These are phyloP conservation scores for Sebastes variabilis DNA, from an alignment of 2,797 vertebrate species.

Conservation along the genomic window DNA sequence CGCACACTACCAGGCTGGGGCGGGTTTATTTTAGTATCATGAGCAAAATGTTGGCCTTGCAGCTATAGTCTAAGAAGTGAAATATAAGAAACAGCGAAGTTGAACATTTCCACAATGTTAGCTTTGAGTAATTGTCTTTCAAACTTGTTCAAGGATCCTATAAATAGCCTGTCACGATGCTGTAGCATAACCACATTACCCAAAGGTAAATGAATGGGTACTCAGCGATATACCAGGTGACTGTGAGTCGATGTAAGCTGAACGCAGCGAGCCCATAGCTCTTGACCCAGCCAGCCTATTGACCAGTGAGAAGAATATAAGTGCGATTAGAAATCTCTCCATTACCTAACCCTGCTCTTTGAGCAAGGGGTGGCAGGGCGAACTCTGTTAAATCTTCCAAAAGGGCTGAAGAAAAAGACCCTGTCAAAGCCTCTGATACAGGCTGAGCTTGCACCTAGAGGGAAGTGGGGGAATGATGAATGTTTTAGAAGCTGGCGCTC, in stretches of 20 bases:
- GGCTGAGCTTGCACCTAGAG: conserved; percentile 57
- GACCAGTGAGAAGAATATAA: conserved; percentile 43
- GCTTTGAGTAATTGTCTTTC: conserved; percentile 19
- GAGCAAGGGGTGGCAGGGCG: not conserved
- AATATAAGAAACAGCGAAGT: not conserved
- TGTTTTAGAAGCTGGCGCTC: conserved; percentile 58
- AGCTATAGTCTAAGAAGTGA: conserved; percentile 19
- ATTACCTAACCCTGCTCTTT: conserved; percentile 17
- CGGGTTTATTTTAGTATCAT: conserved; percentile 18
- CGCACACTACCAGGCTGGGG: conserved; percentile 3
- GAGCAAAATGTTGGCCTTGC: not conserved
- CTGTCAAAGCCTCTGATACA: conserved; percentile 60
- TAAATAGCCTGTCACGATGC: not conserved
- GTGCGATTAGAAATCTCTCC: conserved; percentile 45
- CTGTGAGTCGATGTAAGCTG: conserved; percentile 13
- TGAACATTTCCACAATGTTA: not conserved
- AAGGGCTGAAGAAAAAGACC: conserved; percentile 43
- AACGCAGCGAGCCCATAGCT: not conserved
- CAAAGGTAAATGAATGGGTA: not conserved
- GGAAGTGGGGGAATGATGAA: conserved; percentile 66
- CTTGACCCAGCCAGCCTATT: conserved; percentile 27
- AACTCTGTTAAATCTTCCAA: conserved; percentile 49
- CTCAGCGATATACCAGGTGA: conserved; percentile 25
- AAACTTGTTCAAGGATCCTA: not conserved
- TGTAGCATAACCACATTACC: not conserved